Evolutionary conservation across 2,113 vertebrate species (phyloP).

Genomic region (Phylloscopus trochilus): DNA sequence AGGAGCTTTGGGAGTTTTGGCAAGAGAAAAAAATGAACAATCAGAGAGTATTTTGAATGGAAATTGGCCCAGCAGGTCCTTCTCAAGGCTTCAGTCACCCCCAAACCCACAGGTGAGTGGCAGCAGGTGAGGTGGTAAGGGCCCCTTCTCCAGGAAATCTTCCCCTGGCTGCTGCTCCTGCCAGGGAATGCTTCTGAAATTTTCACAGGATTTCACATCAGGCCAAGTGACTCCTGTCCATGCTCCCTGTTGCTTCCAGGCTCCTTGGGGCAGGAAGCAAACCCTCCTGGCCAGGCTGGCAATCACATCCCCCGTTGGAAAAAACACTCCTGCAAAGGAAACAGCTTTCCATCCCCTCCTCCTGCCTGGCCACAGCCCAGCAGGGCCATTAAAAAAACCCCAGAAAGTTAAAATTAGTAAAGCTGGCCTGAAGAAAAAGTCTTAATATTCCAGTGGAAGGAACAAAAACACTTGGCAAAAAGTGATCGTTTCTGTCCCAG

Average conservation of each 20-base stretch:
- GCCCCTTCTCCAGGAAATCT: background rate
- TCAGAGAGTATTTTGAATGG: background rate
- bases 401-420: background rate
- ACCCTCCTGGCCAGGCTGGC: background rate
- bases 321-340: background rate
- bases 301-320: background rate
- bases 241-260: background rate
- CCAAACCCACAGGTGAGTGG: background rate
- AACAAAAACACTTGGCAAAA: background rate
- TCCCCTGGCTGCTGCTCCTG: background rate
- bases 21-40: background rate
- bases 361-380: background rate
- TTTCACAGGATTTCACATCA: background rate
- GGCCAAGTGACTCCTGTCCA: fast-evolving
- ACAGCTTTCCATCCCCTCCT: background rate
- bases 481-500: background rate
- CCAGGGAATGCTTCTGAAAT: background rate
- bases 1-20: background rate
- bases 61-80: background rate
- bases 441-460: background rate
- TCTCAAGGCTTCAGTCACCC: background rate
- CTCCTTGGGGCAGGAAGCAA: background rate
- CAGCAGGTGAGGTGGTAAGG: background rate
- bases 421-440: background rate
- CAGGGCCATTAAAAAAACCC: too few species aligned